phyloP scores from a whole-genome alignment of 2,113 vertebrate genomes.

The Engystomops pustulosus region DNA sequence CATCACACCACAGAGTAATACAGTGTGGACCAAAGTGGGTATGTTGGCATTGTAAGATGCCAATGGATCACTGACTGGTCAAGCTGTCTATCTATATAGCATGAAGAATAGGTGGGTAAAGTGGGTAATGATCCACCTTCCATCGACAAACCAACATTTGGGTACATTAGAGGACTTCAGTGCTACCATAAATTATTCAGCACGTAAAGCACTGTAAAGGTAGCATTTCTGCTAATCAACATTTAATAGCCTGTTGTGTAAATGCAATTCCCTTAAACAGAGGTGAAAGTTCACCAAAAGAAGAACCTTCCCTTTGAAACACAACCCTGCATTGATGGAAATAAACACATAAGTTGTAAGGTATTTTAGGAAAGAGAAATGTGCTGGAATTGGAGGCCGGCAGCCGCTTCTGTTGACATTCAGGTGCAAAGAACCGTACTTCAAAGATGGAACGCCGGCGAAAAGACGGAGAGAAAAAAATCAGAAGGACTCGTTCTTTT shows the following conservation, averaged over 20 bases:
- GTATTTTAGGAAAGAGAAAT: neutral
- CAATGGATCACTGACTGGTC: too few relatives aligned
- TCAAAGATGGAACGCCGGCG: conserved; percentile 17
- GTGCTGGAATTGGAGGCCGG: neutral
- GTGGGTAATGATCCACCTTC: too few relatives aligned
- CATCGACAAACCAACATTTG: neutral
- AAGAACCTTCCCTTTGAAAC: neutral
- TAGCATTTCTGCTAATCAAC: neutral
- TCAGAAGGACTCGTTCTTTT: conserved; percentile 17
- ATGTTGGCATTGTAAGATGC: too few relatives aligned
- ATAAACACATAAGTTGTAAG: neutral
- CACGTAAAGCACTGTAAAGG: neutral
- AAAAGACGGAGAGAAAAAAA: conserved; percentile 37
- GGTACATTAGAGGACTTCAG: neutral
- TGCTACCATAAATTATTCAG: neutral
- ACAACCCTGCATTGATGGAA: neutral
- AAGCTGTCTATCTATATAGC: too few relatives aligned
- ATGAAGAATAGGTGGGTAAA: too few relatives aligned
- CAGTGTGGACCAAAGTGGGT: too few relatives aligned
- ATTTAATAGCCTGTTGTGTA: neutral
- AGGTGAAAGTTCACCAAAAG: neutral
- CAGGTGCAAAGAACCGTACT: conserved; percentile 43
- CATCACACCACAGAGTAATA: too few relatives aligned
- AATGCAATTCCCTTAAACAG: neutral
- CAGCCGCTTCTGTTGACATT: conserved; percentile 2